These are phyloP conservation scores for Sialis lutaria DNA, from an alignment of 2,888 invertebrate genomes.

Conservation along the genomic window DNA sequence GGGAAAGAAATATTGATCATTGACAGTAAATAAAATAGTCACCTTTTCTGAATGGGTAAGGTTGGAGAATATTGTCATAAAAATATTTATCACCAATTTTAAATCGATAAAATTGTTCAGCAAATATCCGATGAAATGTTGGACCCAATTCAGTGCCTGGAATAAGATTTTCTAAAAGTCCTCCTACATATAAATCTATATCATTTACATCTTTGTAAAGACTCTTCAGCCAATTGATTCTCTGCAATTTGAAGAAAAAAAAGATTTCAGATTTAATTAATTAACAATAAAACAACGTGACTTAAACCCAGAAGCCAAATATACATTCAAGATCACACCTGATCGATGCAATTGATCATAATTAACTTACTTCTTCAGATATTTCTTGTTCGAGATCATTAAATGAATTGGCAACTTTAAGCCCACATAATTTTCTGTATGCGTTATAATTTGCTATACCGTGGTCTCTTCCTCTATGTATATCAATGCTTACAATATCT, in stretches of 20 bases:
- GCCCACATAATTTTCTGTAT: background rate
- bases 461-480: background rate
- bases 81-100: background rate
- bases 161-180: background rate
- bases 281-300: no score
- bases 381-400: background rate
- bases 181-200: background rate
- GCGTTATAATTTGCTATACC: background rate
- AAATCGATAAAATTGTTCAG: background rate
- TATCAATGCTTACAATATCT: slow-evolving; percentile 1
- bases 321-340: no score
- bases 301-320: no score
- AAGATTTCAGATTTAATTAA: no score
- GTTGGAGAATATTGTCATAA: background rate
- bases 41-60: background rate
- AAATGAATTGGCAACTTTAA: background rate
- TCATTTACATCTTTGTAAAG: background rate
- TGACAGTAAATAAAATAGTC: no score
- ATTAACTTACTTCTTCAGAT: background rate
- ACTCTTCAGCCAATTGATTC: background rate
- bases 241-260: background rate
- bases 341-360: background rate
- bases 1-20: no score
- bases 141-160: background rate
- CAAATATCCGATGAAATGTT: background rate